Conservation (phyloP, 2,888 invertebrate genomes). For the Acheta domesticus region DNA sequence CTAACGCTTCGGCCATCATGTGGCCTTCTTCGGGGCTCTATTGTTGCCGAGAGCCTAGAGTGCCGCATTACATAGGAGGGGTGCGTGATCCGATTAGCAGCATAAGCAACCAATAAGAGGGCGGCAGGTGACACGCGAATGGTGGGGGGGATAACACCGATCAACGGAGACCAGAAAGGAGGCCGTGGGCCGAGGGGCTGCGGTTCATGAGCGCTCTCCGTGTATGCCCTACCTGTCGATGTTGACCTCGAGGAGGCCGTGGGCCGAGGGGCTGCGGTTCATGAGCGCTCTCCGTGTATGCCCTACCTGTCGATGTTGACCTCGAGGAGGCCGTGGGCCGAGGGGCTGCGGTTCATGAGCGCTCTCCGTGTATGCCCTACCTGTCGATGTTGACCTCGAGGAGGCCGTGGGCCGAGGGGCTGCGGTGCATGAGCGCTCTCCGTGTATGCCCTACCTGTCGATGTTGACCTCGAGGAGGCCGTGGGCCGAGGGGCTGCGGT, state of each 20-base stretch:
- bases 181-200: too few species aligned
- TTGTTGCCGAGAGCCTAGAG: too few species aligned
- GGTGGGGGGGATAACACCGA: too few species aligned
- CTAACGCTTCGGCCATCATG: too few species aligned
- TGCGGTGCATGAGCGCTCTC: slow-evolving; percentile 69
- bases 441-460: slow-evolving; percentile 61
- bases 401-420: slow-evolving; percentile 58
- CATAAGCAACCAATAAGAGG: too few species aligned
- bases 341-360: slow-evolving; percentile 67
- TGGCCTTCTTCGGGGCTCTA: too few species aligned
- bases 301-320: slow-evolving; percentile 73
- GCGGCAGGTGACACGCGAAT: too few species aligned
- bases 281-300: slow-evolving; percentile 54
- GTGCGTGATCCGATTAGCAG: too few species aligned
- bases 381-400: slow-evolving; percentile 78
- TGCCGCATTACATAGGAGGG: too few species aligned
- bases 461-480: slow-evolving; percentile 77
- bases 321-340: slow-evolving; percentile 61
- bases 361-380: slow-evolving; percentile 47
- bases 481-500: slow-evolving; percentile 58
- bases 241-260: slow-evolving; percentile 71
- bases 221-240: slow-evolving; percentile 57
- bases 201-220: too few species aligned
- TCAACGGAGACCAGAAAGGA: too few species aligned
- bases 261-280: slow-evolving; percentile 60